A percentile compares a stretch with the other conserved stretches of the same genome.
phyloP scores from a whole-genome alignment of 2,797 vertebrate genomes.

The Dermochelys coriacea region DNA sequence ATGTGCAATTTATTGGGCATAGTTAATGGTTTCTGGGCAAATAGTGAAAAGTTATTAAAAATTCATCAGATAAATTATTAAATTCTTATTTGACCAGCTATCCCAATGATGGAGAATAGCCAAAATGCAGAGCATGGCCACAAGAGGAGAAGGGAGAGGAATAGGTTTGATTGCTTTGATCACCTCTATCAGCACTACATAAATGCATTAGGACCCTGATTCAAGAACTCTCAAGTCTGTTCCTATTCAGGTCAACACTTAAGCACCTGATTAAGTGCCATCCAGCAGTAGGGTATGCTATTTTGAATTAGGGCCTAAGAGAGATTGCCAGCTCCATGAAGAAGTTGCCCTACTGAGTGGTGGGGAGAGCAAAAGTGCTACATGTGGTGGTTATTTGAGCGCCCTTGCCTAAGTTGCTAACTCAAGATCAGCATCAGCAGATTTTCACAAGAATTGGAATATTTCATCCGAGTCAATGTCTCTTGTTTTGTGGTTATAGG shows the following conservation, averaged over 20 bases:
- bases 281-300: background rate
- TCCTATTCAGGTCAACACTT: fast-evolving
- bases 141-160: background rate
- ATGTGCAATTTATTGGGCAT: constrained; percentile 18
- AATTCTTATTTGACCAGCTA: constrained; percentile 28
- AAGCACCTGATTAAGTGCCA: background rate
- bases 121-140: background rate
- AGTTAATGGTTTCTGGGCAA: constrained; percentile 46
- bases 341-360: background rate
- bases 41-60: constrained; percentile 68
- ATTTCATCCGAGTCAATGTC: background rate
- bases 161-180: background rate
- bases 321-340: fast-evolving
- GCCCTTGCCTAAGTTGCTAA: background rate
- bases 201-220: background rate
- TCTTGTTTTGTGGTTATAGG: constrained; percentile 80
- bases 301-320: background rate
- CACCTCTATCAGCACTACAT: background rate
- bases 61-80: constrained; percentile 71
- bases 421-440: background rate
- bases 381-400: background rate
- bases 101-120: constrained; percentile 1
- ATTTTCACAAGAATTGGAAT: background rate
- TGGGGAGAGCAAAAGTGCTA: background rate
- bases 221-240: fast-evolving